Evolutionary conservation across 2,888 invertebrate genomes (phyloP), one percentile per base, ranked within the genome.

Genomic region (Carpatolechia fugitivella): DNA sequence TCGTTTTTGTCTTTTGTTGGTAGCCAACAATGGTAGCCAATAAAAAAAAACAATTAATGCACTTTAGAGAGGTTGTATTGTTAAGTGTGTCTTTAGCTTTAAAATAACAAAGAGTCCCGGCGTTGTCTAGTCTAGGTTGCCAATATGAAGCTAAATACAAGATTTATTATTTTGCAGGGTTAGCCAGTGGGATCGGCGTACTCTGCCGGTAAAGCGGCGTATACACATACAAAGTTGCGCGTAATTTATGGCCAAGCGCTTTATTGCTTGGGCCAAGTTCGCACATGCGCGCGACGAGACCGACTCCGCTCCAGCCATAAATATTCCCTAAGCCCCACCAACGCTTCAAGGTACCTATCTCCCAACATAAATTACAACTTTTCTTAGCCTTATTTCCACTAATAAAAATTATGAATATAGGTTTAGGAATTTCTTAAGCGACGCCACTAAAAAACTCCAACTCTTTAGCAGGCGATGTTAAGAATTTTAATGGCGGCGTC

Each of bases 241-340:
- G 72, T 85, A 84, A 88, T 88, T 88, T 88, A 88, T 78, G 78
- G 48, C 70, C 62, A 66, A 62, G 61, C 65, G 65, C 71, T 87
- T 86, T 88, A 87, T 81, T 75, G 69, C 66, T 72, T 68, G 80
- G 78, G 68, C 76, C 72, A 76, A 82, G 82, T 83, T 86, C 82
- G 81, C 87, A 85, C 82, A 85, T 86, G 80, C 75, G 75, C 65
- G 64, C 70, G 58, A 64, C 70, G 58, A 63, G 63, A 68, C 66
- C 70, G 72, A 59, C 70, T 66, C 70, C 69, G 66, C 76, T 71
- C 70, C 61, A 59, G 72, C 72, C 80, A 72, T 83, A 83, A 84
- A 84, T 82, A 81, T 81, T 70, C 68, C 68, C 76, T 82, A 81
- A 82, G 78, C 82, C 77, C 72, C 73, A 74, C 70, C 71, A 69